Evolutionary conservation across 1,140 invertebrate genomes (phyloP), one percentile per base, ranked within the genome.

Genomic region (Cataglyphis hispanica): DNA sequence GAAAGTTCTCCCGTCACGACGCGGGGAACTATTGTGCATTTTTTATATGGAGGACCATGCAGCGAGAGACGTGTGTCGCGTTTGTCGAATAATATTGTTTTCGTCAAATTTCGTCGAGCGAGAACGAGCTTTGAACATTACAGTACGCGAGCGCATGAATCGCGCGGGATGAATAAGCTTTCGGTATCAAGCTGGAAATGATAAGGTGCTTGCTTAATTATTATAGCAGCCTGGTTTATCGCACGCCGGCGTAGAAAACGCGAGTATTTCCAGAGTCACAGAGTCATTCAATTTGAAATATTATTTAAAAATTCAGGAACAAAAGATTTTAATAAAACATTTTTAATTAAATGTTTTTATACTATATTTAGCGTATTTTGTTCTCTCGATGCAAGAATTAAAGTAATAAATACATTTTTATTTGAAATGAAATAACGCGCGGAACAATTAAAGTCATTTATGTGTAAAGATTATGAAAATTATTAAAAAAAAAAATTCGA

Each of bases 1-100:
- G 78, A 60, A 56, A 72, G 78, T 60, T 81, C 0, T 50, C 64
- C 77, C 78, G 78, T 66, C 66, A 53, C 67, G 78, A 50, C 19
- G 16, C 46, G 46, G 46, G 16, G 46, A 22, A 56, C 67, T n/a
- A 61, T 74, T 72, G 72, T 81, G 66, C 67, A 46, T 81, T 81
- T 60, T 72, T 72, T 46, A 27, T 34, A 74, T 83, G 19, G 37
- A 83, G 60, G 60, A 22, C 60, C n/a, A 46, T 46, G 11, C 3
- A 37, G 63, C 27, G 43, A 40, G 63, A 43, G 8, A 8, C 40
- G 46, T 46, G 25, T 25, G 50, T 69, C 77, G 50, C 46, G 50
- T 56, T 37, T 37, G 64, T 81, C 77, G 66, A 58, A 70, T 56
- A 67, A 78, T 81, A 60, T 56, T 72, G 66, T 72, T 81, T 58